Base-by-base conservation (phyloP, 2,888 invertebrate genomes). In the Polietes domitor region DNA sequence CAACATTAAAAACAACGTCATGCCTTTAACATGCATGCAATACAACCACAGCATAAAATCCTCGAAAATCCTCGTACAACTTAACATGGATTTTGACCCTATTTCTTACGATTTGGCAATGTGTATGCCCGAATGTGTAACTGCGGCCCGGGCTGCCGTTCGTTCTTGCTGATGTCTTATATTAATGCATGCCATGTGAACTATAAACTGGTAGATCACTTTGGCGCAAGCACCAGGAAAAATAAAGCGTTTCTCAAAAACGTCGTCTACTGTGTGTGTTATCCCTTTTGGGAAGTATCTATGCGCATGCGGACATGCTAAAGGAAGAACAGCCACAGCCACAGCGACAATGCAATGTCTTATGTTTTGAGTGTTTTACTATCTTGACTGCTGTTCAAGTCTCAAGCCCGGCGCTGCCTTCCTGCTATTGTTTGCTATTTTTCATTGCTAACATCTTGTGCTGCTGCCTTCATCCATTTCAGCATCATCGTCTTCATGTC, bases 81-180 rank as follows among this genome's bases (percentile, higher is more conserved):
- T 74, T 81, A 73, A 84, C 84, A 81, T 84, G 81, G 75, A 84
- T 84, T 81, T 81, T 84, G 84, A 84, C 84, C 84, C 84, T 81
- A 81, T 84, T 84, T 80, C 77, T 47, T 68, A 12, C 24, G n/a
- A 37, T 17, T 12, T 61, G 63, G 17, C 24, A 47, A 37, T 17
- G 19, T 61, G 63, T 63, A 32, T 28, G 63, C n/a, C 19, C 9
- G 28, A 17, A 41, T 43, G 24, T 68, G 43, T 68, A 65, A 65
- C 41, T 43, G 41, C 12, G 37, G 21, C 43, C 37, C 12, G 37
- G 7, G 65, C 65, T 19, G 65, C 37, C 37, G 7, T 41, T n/a
- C n/a, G n/a, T 37, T 17, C n/a, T 55, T 12, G 61, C 41, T 24
- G 24, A 68, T 43, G 24, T 15, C 68, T 73, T 76, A 76, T 78